Conservation (phyloP, 2,113 vertebrate genomes). For the Typhlomys cinereus region DNA sequence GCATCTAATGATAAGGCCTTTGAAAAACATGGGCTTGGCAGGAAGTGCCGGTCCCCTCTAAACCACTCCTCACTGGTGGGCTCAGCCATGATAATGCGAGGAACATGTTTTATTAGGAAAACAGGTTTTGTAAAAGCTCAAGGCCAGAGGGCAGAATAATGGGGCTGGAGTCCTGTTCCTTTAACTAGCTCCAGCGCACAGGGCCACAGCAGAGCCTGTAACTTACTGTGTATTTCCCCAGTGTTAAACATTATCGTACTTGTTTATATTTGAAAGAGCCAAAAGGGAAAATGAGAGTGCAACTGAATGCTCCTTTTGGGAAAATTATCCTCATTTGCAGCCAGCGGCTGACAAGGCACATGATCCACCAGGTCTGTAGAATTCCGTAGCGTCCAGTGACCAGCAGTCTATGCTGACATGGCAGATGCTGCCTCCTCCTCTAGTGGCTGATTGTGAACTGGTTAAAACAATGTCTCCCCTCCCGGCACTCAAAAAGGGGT, state of each 20-base stretch:
- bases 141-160: slow-evolving; percentile 62
- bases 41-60: slow-evolving; percentile 64
- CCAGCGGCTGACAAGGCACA: slow-evolving; percentile 72
- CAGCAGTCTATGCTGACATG: slow-evolving; percentile 56
- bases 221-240: slow-evolving; percentile 75
- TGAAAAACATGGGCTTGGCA: slow-evolving; percentile 60
- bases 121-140: slow-evolving; percentile 44
- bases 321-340: slow-evolving; percentile 77
- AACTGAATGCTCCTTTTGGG: slow-evolving; percentile 77
- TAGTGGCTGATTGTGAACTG: slow-evolving; percentile 38
- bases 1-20: slow-evolving; percentile 42
- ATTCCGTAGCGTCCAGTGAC: slow-evolving; percentile 65
- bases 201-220: slow-evolving; percentile 52
- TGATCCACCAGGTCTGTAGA: slow-evolving; percentile 61
- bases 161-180: slow-evolving; percentile 66
- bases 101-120: slow-evolving; percentile 72
- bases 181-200: slow-evolving; percentile 61
- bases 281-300: slow-evolving; percentile 78
- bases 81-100: slow-evolving; percentile 50
- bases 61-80: slow-evolving; percentile 14
- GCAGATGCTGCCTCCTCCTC: slow-evolving; percentile 13
- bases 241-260: slow-evolving; percentile 78
- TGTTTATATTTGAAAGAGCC: slow-evolving; percentile 82
- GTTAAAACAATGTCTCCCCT: slow-evolving; percentile 52
- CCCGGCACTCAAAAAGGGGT: not conserved